Base-by-base conservation (phyloP, 2,888 invertebrate genomes). In the Enchytraeus crypticus region DNA sequence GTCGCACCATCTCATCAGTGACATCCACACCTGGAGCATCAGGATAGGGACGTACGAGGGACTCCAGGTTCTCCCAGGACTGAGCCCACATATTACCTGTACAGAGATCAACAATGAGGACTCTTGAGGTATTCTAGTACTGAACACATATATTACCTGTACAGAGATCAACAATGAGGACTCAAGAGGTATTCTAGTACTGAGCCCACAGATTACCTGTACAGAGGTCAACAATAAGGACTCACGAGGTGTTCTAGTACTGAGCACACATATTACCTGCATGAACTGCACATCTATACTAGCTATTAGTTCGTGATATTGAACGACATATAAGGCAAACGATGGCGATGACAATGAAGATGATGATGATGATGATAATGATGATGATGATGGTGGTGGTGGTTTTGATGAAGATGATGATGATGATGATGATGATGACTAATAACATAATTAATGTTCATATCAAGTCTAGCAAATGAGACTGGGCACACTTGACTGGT, bases 11-110 rank as follows among this genome's bases (percentile, higher is more conserved):
- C 71, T 88, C 88, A 2, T 86, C 81, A 0, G 89, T 89, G 21
- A 90, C 86, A 72, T 91, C 90, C 0, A 88, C 76, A 65, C 84
- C 84, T 1, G 84, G 84, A 11, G 85, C 84, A 56, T 85, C 84
- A 0, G 87, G 86, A 75, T 86, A 90, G 0, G 90, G 79, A 57
- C 70, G 64, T 3, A 76, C 69, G 2, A 77, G 59, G 11, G 53
- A 26, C 51, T 72, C 71, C 0, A 78, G 65, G 57, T 71, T 69
- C 34, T 67, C 69, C 80, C 80, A 80, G n/a, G 71, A 68, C 60
- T 79, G 79, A 2, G 74, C 78, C 78, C 79, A 79, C 79, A 62
- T 62, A 46, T 62, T 62, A n/a, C 61, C 61, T 61, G 30, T 4
- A 29, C 18, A 14, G 11, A 38, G n/a, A n/a, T n/a, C n/a, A n/a